These are phyloP conservation scores for Coregonus ussuriensis DNA, from an alignment of 2,797 vertebrate genomes.

Conservation along the genomic window DNA sequence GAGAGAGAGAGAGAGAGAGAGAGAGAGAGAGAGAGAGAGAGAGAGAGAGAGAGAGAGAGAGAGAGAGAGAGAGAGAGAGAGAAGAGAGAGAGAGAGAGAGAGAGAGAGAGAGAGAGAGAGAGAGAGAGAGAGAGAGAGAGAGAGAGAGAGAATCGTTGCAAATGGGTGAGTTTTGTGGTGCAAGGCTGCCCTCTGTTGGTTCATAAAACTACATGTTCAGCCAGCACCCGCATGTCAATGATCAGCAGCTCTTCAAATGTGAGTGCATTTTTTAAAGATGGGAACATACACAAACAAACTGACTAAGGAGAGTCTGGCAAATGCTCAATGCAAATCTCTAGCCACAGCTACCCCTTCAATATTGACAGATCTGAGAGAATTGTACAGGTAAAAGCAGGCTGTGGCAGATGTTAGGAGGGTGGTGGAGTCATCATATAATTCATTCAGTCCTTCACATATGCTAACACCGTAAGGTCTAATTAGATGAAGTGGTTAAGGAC, in stretches of 20 bases:
- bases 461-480: too few species aligned
- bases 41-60: too few species aligned
- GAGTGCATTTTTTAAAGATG: neutral
- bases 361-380: neutral
- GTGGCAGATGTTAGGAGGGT: too few species aligned
- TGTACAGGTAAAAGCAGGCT: too few species aligned
- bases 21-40: neutral
- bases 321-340: neutral
- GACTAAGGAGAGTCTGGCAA: neutral
- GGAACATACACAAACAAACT: neutral
- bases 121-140: neutral
- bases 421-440: too few species aligned
- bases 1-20: neutral
- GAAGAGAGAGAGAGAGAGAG: neutral
- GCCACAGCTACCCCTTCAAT: neutral
- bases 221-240: neutral
- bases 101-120: too few species aligned
- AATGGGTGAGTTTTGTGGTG: slow-evolving; percentile 8
- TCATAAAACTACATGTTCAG: neutral
- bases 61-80: neutral
- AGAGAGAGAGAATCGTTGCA: neutral
- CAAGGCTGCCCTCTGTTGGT: slow-evolving; percentile 48
- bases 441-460: too few species aligned
- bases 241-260: neutral
- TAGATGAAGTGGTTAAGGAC: too few species aligned